Conservation (phyloP, 2,888 invertebrate genomes). For the Panopea generosa region DNA sequence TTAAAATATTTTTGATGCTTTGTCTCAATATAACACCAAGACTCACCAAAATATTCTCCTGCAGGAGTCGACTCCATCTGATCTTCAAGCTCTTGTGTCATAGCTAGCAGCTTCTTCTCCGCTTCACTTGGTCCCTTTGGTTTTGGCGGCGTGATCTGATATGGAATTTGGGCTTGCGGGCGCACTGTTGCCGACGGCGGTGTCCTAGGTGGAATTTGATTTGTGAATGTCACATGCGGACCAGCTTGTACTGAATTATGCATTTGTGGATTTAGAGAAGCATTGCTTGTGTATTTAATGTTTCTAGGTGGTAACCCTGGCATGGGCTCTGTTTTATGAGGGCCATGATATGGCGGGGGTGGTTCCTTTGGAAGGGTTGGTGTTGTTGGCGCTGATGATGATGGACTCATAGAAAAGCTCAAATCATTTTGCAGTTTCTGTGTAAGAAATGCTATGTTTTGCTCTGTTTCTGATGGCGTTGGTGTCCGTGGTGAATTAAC, state of each 20-base stretch:
- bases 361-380: conserved; percentile 65
- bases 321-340: conserved; percentile 80
- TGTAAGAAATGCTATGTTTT: conserved; percentile 81
- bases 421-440: conserved; percentile 80
- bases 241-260: conserved; percentile 42
- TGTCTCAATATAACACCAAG: no score
- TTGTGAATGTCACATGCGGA: conserved; percentile 14
- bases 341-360: conserved; percentile 84
- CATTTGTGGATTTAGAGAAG: conserved; percentile 47
- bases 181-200: conserved; percentile 62
- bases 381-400: conserved; percentile 60
- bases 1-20: no score
- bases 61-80: conserved; percentile 96
- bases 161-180: conserved; percentile 68
- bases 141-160: conserved; percentile 76
- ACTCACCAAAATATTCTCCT: conserved; percentile 97
- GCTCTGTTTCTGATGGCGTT: conserved; percentile 78
- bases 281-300: conserved; percentile 46
- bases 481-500: conserved; percentile 60
- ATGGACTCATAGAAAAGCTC: conserved; percentile 67
- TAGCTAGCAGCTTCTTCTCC: conserved; percentile 81
- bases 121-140: conserved; percentile 77
- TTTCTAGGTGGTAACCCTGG: conserved; percentile 67
- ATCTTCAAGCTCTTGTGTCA: conserved; percentile 83
- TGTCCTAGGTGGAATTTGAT: conserved; percentile 51